Percentiles rank a stretch among this genome's conserved stretches.
These are phyloP conservation scores for Yponomeuta plumbellus DNA, from an alignment of 2,888 invertebrate genomes.

Conservation along the genomic window DNA sequence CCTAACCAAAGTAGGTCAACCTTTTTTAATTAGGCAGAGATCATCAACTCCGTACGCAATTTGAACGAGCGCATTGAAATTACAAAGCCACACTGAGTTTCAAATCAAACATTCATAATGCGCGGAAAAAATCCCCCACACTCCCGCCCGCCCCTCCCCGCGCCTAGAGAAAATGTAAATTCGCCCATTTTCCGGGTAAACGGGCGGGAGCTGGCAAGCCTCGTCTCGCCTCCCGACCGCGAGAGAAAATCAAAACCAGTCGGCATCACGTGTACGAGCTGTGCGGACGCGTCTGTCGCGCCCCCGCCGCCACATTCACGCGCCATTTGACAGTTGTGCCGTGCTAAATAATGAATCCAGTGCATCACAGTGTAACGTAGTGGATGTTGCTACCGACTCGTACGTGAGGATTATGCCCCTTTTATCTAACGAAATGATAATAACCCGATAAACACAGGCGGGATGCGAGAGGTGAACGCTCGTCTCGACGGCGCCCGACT, in stretches of 20 bases:
- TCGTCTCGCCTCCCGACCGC: constrained; percentile 38
- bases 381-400: constrained; percentile 48
- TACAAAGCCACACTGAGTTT: background rate
- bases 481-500: constrained; percentile 72
- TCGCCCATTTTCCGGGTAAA: constrained; percentile 39
- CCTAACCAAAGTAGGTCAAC: background rate
- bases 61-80: background rate
- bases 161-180: background rate
- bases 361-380: constrained; percentile 58
- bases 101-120: background rate
- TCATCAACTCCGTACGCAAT: background rate
- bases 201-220: constrained; percentile 42
- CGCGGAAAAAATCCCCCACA: background rate
- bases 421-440: constrained; percentile 29
- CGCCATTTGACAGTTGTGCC: constrained; percentile 66
- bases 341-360: constrained; percentile 60
- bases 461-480: constrained; percentile 73
- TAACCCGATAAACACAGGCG: constrained; percentile 47
- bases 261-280: constrained; percentile 69
- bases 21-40: background rate
- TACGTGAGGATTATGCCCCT: constrained; percentile 37
- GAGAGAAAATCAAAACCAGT: constrained; percentile 59
- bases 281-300: constrained; percentile 46
- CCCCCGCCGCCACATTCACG: constrained; percentile 54
- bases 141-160: background rate